Evolutionary conservation across 2,113 vertebrate species (phyloP).

Genomic region (Callionymus lyra): DNA sequence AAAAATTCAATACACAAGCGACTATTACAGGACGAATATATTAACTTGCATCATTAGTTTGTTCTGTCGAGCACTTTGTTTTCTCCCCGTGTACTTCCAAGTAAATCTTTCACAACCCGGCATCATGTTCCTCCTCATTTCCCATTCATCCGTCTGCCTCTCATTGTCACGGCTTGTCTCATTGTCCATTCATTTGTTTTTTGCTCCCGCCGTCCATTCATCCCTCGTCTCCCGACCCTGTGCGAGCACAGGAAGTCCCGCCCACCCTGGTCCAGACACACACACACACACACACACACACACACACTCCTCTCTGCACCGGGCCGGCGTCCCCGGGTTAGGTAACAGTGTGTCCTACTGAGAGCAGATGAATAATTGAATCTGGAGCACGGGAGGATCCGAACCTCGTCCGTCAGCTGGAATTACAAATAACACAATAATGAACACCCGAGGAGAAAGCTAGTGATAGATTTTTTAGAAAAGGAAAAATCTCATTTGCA

Average conservation of each 20-base stretch:
- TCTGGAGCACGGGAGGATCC: constrained; percentile 19
- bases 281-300: too few species aligned
- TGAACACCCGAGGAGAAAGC: constrained; percentile 2
- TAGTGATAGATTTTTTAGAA: too few species aligned
- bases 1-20: too few species aligned
- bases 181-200: constrained; percentile 34
- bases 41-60: too few species aligned
- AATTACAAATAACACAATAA: constrained; percentile 27
- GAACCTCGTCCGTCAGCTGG: constrained; percentile 28
- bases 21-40: too few species aligned
- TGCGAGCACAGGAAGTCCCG: constrained; percentile 9
- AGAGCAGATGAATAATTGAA: constrained; percentile 43
- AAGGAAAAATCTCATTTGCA: too few species aligned
- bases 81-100: too few species aligned
- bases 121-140: constrained; percentile 13
- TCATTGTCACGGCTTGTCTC: constrained; percentile 2
- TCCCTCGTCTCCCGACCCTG: constrained; percentile 19
- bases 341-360: constrained; percentile 36
- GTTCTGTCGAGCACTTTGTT: too few species aligned
- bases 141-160: constrained; percentile 17
- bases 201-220: constrained; percentile 19
- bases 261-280: constrained; percentile 4
- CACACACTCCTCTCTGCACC: too few species aligned
- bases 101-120: too few species aligned
- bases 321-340: constrained; percentile 9